Evolutionary conservation across 2,888 invertebrate genomes (phyloP).

Genomic region (Ligdia adustata): DNA sequence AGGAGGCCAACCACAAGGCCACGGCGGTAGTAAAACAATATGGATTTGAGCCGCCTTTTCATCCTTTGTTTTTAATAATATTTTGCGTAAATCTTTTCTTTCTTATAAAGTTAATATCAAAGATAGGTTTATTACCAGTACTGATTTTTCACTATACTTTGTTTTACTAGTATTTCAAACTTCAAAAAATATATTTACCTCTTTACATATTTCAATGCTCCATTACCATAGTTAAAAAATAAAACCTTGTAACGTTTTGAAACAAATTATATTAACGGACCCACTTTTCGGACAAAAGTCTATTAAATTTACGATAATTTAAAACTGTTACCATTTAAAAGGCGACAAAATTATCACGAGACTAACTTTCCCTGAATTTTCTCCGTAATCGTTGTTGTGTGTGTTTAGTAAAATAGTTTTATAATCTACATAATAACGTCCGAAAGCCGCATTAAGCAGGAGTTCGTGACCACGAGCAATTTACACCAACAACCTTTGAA

Average conservation of each 20-base stretch:
- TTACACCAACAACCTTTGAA: constrained; percentile 4
- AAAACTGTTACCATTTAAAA: constrained; percentile 9
- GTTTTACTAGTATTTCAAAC: too few species aligned
- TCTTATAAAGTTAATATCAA: too few species aligned
- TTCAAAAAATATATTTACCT: too few species aligned
- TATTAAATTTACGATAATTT: constrained; percentile 3
- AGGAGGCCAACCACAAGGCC: too few species aligned
- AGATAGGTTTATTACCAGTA: too few species aligned
- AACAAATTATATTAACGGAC: constrained; percentile 5
- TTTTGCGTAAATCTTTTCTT: too few species aligned
- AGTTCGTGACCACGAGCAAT: constrained; percentile 17
- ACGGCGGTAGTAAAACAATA: too few species aligned
- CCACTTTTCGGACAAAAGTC: background rate
- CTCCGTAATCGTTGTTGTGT: constrained; percentile 13
- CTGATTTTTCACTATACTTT: too few species aligned
- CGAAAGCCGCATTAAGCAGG: background rate
- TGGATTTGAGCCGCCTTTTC: too few species aligned
- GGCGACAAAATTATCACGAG: constrained; percentile 4
- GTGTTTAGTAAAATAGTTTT: constrained; percentile 20
- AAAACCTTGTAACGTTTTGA: too few species aligned
- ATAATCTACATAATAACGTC: constrained; percentile 5
- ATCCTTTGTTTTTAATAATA: too few species aligned
- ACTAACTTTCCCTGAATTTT: constrained; percentile 6
- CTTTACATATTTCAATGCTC: too few species aligned
- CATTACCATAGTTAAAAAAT: background rate